phyloP scores from a whole-genome alignment of 2,113 vertebrate genomes.

The Cyphomyrus plagiostoma region DNA sequence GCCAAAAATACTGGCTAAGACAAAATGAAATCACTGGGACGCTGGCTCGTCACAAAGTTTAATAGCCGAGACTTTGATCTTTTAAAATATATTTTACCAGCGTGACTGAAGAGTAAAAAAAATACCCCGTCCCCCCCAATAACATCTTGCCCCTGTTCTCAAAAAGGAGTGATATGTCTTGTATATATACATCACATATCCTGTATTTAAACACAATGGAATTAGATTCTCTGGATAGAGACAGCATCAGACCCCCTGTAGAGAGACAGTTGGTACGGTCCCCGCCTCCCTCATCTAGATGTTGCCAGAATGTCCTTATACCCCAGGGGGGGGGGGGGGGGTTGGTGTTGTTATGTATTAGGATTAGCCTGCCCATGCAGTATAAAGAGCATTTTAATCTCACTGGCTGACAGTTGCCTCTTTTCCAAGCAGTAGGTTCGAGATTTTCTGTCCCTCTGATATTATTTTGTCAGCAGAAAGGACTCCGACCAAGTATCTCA shows the following conservation, averaged over 20 bases:
- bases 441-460: background rate
- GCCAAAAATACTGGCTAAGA: no score
- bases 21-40: no score
- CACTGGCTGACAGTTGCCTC: constrained; percentile 16
- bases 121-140: no score
- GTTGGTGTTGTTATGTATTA: constrained; percentile 33
- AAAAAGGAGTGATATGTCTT: background rate
- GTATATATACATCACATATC: background rate
- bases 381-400: constrained; percentile 36
- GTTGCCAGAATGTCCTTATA: constrained; percentile 54
- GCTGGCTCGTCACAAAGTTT: background rate
- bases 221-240: background rate
- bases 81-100: background rate
- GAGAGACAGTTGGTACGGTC: constrained; percentile 46
- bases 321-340: constrained; percentile 50
- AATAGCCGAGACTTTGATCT: background rate
- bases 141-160: no score
- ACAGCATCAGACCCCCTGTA: background rate
- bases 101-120: no score
- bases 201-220: background rate
- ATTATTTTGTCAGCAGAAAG: background rate
- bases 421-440: background rate
- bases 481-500: background rate
- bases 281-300: constrained; percentile 45
- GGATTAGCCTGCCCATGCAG: constrained; percentile 38